phyloP scores from a whole-genome alignment of 1,140 invertebrate genomes.

The Amphibalanus amphitrite region DNA sequence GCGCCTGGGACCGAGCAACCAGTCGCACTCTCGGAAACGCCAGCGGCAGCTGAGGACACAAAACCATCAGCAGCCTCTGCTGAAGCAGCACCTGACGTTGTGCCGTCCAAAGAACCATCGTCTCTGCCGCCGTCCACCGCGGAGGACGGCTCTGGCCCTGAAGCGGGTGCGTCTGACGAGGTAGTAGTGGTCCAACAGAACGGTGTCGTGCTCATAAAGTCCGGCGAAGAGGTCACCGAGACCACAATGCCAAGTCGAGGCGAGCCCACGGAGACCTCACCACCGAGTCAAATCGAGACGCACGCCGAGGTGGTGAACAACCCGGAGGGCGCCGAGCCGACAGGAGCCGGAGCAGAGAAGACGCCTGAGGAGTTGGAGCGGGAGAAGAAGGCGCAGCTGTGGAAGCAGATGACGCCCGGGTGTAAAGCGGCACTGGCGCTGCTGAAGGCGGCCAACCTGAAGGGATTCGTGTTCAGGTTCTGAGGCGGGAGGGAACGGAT shows the following conservation, averaged over 20 bases:
- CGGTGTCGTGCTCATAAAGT: too few species aligned
- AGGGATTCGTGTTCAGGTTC: background rate
- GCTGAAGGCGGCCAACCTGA: background rate
- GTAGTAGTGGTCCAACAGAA: too few species aligned
- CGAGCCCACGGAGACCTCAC: background rate
- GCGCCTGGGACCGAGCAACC: too few species aligned
- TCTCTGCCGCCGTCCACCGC: too few species aligned
- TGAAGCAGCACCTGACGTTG: too few species aligned
- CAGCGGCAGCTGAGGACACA: too few species aligned
- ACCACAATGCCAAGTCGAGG: background rate
- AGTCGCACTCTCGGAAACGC: too few species aligned
- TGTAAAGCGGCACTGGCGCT: background rate
- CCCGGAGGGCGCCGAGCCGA: background rate
- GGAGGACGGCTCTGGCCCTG: too few species aligned
- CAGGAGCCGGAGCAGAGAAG: background rate
- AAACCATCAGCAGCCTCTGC: too few species aligned
- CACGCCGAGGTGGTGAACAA: background rate
- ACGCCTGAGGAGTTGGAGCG: background rate
- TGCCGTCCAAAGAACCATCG: too few species aligned
- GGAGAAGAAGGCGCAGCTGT: background rate
- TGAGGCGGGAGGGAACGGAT: too few species aligned
- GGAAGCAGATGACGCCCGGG: background rate
- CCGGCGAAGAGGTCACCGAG: background rate
- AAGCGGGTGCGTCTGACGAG: too few species aligned
- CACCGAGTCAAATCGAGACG: background rate